Conservation (phyloP, 2,797 vertebrate genomes). For the Caiman crocodilus region DNA sequence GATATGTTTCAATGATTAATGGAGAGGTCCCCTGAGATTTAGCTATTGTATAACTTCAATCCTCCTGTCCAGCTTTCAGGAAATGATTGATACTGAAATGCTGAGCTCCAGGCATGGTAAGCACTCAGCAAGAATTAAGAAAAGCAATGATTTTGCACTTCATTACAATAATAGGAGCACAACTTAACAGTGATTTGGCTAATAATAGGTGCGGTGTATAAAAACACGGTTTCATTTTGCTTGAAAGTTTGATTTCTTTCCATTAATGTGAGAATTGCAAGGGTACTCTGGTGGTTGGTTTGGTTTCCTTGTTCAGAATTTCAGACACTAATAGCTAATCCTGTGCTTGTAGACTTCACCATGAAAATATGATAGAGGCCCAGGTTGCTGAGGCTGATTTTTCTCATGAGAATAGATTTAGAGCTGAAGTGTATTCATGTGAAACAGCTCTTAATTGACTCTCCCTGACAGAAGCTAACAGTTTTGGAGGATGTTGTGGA, state of each 20-base stretch:
- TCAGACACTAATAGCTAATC: rapidly evolving
- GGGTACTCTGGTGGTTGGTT: rapidly evolving
- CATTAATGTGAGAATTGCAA: neutral
- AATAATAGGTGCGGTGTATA: neutral
- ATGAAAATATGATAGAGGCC: rapidly evolving
- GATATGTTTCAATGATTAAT: slow-evolving; percentile 1
- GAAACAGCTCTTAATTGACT: slow-evolving; percentile 47
- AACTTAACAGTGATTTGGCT: neutral
- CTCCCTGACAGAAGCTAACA: neutral
- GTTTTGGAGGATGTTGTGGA: neutral
- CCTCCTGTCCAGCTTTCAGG: neutral
- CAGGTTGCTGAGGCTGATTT: neutral
- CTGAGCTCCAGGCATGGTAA: neutral
- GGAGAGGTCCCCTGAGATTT: neutral
- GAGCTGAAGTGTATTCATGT: slow-evolving; percentile 23
- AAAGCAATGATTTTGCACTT: slow-evolving; percentile 4
- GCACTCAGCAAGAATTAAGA: neutral
- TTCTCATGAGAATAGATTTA: neutral
- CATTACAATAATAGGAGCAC: neutral
- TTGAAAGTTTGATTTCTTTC: neutral
- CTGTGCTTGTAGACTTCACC: neutral
- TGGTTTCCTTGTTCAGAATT: rapidly evolving
- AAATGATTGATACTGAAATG: neutral
- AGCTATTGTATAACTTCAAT: neutral
- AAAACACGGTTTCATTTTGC: neutral